Percentiles rank a stretch among this genome's conserved stretches.
phyloP scores from a whole-genome alignment of 2,113 vertebrate species.

The Amblyopsis rosae region DNA sequence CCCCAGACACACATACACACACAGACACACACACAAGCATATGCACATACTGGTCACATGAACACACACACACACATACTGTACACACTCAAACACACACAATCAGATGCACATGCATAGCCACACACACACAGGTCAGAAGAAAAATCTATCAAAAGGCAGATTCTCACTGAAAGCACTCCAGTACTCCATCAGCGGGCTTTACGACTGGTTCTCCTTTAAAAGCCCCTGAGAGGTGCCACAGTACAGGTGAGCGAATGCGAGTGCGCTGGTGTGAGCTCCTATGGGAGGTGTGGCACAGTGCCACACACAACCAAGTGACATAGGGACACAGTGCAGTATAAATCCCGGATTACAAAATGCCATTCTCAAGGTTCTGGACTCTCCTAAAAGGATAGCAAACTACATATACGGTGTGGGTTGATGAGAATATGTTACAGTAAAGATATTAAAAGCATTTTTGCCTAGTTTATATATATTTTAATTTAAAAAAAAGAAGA shows the following conservation, averaged over 20 bases:
- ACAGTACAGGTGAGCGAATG: conserved; percentile 20
- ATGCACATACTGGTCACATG: no score
- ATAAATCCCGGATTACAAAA: not conserved
- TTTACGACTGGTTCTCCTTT: conserved; percentile 3
- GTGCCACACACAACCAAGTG: conserved; percentile 3
- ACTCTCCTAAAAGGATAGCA: no score
- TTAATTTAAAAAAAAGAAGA: no score
- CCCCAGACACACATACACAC: conserved; percentile 6
- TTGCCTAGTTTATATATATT: no score
- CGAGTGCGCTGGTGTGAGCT: conserved; percentile 5
- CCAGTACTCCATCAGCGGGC: not conserved
- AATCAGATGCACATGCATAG: no score
- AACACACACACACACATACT: no score
- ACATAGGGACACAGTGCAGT: not conserved
- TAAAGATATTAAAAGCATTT: no score
- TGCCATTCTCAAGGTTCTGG: no score
- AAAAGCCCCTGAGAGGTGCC: conserved; percentile 23
- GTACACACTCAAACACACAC: no score
- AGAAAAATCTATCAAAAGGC: conserved; percentile 50
- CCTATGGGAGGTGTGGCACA: not conserved
- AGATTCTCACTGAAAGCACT: conserved; percentile 28
- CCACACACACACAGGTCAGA: conserved; percentile 21
- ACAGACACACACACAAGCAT: not conserved
- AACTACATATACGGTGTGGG: not conserved
- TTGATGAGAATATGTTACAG: not conserved